Conservation (phyloP, 2,113 vertebrate species). For the Alethe castanea region DNA sequence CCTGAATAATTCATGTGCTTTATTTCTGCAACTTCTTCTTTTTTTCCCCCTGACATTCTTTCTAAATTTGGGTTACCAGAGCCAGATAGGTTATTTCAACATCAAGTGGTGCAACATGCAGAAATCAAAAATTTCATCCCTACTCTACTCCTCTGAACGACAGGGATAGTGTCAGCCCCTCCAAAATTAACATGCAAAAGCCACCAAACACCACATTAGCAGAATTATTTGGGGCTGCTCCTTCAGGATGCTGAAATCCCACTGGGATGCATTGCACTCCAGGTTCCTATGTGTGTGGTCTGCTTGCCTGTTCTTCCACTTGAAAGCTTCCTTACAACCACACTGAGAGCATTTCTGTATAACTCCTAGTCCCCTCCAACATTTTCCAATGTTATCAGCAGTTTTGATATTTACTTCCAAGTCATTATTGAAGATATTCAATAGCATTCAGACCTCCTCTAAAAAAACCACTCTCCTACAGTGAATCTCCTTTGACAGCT, state of each 20-base stretch:
- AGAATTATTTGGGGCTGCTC: not conserved
- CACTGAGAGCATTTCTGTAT: not conserved
- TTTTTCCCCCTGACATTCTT: not conserved
- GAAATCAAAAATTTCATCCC: not conserved
- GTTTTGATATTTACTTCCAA: constrained; percentile 24
- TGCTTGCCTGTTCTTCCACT: not conserved
- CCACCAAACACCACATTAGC: not conserved
- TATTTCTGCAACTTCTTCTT: not conserved
- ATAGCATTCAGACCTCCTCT: not conserved
- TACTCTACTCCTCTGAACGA: not conserved
- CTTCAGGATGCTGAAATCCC: not conserved
- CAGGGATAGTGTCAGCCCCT: not conserved
- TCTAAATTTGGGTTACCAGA: not conserved
- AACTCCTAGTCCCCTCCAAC: not conserved
- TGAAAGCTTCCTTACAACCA: not conserved
- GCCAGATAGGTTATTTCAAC: not conserved
- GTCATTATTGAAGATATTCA: not conserved
- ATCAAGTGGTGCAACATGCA: not conserved
- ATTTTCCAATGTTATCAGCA: not conserved
- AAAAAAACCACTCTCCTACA: not conserved
- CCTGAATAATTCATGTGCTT: not conserved
- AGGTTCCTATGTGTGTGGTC: not conserved
- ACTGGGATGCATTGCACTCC: not conserved
- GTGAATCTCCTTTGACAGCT: constrained; percentile 21
- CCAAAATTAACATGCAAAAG: not conserved